phyloP scores from a whole-genome alignment of 2,888 invertebrate species.

The Spodoptera picta region DNA sequence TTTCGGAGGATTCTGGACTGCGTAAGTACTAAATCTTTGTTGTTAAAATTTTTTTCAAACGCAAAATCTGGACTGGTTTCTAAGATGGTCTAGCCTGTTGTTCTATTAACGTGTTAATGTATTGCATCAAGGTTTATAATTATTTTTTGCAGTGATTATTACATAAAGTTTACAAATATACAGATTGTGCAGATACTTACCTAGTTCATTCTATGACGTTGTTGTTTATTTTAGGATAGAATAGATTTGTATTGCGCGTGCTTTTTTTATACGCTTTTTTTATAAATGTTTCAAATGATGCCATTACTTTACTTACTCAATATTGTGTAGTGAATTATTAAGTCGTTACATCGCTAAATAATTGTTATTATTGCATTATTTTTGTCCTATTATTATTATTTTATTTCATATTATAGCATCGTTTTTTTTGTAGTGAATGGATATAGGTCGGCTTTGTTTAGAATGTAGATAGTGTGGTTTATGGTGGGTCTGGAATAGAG shows the following conservation, averaged over 20 bases:
- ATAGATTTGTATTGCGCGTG: constrained; percentile 49
- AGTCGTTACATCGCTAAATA: too few species aligned
- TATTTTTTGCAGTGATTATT: constrained; percentile 16
- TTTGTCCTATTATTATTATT: too few species aligned
- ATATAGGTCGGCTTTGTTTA: too few species aligned
- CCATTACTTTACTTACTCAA: too few species aligned
- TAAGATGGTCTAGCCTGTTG: constrained; percentile 50
- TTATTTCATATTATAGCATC: too few species aligned
- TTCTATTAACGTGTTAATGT: constrained; percentile 13
- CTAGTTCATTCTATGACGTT: constrained; percentile 56
- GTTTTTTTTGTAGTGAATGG: too few species aligned
- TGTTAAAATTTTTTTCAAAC: constrained; percentile 72
- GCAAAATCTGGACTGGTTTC: constrained; percentile 74
- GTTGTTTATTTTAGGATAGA: constrained; percentile 71
- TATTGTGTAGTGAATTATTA: too few species aligned
- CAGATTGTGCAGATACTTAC: constrained; percentile 33
- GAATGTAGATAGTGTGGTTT: too few species aligned
- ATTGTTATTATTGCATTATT: too few species aligned
- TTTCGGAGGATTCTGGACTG: constrained; percentile 68
- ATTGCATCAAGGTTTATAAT: constrained; percentile 6
- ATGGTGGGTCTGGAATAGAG: too few species aligned
- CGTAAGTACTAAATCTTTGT: constrained; percentile 85
- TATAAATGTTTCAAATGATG: too few species aligned
- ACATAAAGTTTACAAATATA: constrained; percentile 41
- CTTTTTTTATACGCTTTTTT: constrained; percentile 32